Base-by-base conservation (phyloP, 2,113 vertebrate genomes). In the Otus sunia region DNA sequence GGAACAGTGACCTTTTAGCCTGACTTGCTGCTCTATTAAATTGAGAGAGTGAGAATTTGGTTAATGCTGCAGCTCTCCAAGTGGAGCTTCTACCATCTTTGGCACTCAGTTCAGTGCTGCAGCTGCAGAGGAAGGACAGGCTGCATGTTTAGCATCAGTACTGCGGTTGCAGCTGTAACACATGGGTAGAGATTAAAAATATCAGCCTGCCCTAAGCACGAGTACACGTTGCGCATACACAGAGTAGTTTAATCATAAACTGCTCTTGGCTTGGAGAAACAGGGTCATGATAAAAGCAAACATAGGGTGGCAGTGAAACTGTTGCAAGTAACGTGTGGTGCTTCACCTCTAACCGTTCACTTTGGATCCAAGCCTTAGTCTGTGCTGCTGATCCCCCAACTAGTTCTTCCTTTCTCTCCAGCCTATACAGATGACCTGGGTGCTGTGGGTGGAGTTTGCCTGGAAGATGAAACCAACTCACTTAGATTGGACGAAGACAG, bases 391-490 rank as follows among this genome's bases (percentile, higher is more conserved):
- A 94, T 76, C 45, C 8, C 63, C n/a, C 41, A 66, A 30, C 32
- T 26, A 5, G 59, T 47, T 36, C 5, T 94, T n/a, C 67, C 53
- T 97, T 90, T 96, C 39, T 41, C 81, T 63, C 32, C 95, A 99
- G 99, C 99, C 98, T 99, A 99, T 88, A 96, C 98, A 0, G 99
- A 99, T n/a, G 99, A 99, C 82, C 98, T 99, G 96, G 99, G 99
- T 2, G 99, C 99, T 0, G 99, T 98, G 12, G 99, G 99, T 15
- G 99, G 99, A 21, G 92, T 98, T 10, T 98, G 98, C 37, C 96
- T 99, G 64, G 99, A 99, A 49, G 99, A 99, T 2, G 99, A 99
- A 97, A 97, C 99, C 88, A 98, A 80, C 55, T 97, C 99, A 10
- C 96, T 99, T 71, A 98, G 98, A 80, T 79, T 99, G 74, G 99